Base-by-base conservation (phyloP, 2,888 invertebrate genomes). In the Lacanobia oleracea region DNA sequence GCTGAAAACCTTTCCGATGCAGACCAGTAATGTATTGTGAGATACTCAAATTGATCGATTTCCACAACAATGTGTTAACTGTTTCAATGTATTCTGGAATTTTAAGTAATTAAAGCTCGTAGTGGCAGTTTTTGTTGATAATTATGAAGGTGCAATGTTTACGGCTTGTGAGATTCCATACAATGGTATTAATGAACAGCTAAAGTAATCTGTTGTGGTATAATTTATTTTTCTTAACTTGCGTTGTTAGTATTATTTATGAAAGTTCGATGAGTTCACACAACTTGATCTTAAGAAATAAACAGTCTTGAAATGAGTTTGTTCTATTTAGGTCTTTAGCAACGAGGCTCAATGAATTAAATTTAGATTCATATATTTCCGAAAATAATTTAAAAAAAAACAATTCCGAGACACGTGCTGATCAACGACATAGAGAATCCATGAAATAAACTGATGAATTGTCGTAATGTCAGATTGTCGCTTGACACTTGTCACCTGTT, bases 71-170 rank as follows among this genome's bases (percentile, higher is more conserved):
- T 87, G 89, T 87, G 76, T 79, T 78, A 72, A 88, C 87, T 83
- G 87, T 88, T 89, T 86, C 90, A 91, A 91, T 90, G 90, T 91
- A 84, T 91, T 84, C 83, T 87, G 95, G 94, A 94, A 95, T 95
- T 93, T 95, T 91, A 91, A 93, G 91, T 93, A 93, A 95, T 95
- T 94, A 94, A 83, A 92, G 88, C 90, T 87, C 80, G 89, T 90
- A 92, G 93, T 94, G 93, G 93, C 92, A 93, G 92, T 94, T 95
- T 93, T 94, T 94, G 92, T 92, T 81, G 76, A 91, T 91, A 90
- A 89, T 86, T 82, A 82, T 85, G 73, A 88, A 87, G 87, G 88
- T 88, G 89, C 87, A 88, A 89, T 78, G 81, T 88, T 90, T 89
- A 91, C 87, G 79, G 87, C 84, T 89, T 88, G 91, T 66, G 89